Evolutionary conservation across 2,113 vertebrate species (phyloP), one percentile per base, ranked within the genome.

Genomic region (Balaenoptera acutorostrata): DNA sequence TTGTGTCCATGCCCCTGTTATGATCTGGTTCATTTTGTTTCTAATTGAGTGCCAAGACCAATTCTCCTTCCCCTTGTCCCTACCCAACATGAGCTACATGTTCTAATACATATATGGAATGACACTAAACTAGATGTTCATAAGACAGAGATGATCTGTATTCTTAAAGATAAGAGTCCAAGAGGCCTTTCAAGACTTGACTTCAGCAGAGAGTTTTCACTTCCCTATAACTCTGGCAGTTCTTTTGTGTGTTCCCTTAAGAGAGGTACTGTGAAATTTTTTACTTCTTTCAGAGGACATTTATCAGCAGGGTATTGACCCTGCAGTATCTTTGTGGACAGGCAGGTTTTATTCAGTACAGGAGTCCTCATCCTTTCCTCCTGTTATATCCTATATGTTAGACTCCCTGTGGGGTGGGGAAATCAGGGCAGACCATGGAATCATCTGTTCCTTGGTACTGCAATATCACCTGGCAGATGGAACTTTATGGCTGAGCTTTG

Each of bases 391-490:
- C 75, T 83, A 33, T 75, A 93, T 18, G 25, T 74, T 90, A 78
- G 81, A 52, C 17, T 59, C 36, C 68, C 91, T 14, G 23, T 27
- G 10, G 92, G 61, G 52, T 69, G 49, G 61, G 41, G 18, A 66
- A 91, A 88, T 90, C 64, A 82, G 95, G 61, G 71, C 78, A 92
- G 57, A 66, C 88, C 59, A 23, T 13, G 46, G 77, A 44, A 44
- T 87, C 91, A 92, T 74, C 97, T 97, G 93, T 77, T 71, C 57
- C 86, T 85, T n/a, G 29, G 31, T 63, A 25, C 29, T 74, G 9
- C 77, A 85, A 4, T 82, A 75, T 71, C 74, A 93, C 36, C 80
- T 95, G 80, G 88, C 94, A 96, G 87, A 94, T 96, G 93, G 81
- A 59, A 88, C 75, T 52, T 91, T 78, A 66, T 7, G 33, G 77